Conservation (phyloP, 2,888 invertebrate genomes). For the Ischnus inquisitorius region DNA sequence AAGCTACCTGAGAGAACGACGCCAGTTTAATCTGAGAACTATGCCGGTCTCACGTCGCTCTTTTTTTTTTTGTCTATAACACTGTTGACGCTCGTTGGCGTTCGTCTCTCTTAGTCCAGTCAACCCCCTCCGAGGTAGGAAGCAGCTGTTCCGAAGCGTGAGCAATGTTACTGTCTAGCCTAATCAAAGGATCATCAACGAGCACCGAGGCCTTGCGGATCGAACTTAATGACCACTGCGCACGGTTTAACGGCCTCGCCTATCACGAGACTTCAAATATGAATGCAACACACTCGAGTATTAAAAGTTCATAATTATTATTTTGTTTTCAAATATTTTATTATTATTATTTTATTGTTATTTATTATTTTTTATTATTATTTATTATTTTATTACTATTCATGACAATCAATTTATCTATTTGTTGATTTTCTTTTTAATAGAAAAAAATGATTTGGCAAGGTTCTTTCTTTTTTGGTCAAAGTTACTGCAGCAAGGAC, state of each 20-base stretch:
- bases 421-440: too few species aligned
- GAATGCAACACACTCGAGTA: too few species aligned
- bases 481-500: too few species aligned
- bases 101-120: neutral
- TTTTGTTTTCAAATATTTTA: too few species aligned
- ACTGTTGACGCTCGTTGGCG: neutral
- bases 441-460: too few species aligned
- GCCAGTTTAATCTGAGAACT: constrained; percentile 10
- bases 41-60: neutral
- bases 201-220: neutral
- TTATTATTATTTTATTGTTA: too few species aligned
- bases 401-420: neutral
- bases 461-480: too few species aligned
- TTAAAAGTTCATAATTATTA: too few species aligned
- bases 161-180: neutral
- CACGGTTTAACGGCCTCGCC: neutral
- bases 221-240: neutral
- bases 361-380: too few species aligned
- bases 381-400: neutral
- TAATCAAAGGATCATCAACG: neutral
- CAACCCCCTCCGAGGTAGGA: neutral
- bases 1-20: neutral
- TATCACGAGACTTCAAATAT: neutral
- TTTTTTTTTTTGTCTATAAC: neutral
- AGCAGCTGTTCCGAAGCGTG: neutral